These are phyloP conservation scores for Mormyrus proboscirostris DNA, from an alignment of 2,797 vertebrate genomes.

Conservation along the genomic window DNA sequence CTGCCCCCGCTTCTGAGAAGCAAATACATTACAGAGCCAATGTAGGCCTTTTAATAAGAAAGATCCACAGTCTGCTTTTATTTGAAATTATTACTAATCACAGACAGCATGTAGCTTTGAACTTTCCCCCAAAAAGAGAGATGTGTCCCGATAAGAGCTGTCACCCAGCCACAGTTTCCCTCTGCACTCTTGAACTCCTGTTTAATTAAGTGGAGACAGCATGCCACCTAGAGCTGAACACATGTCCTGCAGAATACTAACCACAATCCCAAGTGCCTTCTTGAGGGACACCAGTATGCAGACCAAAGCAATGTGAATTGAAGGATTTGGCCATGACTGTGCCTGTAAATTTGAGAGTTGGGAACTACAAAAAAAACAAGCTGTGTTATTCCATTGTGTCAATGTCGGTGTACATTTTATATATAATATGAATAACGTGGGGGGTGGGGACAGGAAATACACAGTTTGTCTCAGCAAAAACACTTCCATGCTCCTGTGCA, in stretches of 20 bases:
- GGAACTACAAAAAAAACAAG: not conserved
- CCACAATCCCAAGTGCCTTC: conserved; percentile 13
- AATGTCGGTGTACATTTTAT: conserved; percentile 5
- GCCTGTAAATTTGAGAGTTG: not conserved
- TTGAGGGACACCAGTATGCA: conserved; percentile 11
- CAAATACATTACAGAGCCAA: not conserved
- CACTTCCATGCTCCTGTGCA: not conserved
- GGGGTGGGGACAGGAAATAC: not conserved
- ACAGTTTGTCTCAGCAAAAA: not conserved
- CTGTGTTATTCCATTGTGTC: not conserved
- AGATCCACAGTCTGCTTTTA: not conserved
- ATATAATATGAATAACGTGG: not conserved
- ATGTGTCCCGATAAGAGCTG: not conserved
- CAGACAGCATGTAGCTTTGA: not conserved
- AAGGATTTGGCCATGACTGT: conserved; percentile 14
- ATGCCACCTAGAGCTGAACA: conserved; percentile 20
- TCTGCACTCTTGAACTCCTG: not conserved
- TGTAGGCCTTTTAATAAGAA: not conserved
- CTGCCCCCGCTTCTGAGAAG: not conserved
- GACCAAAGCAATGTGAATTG: conserved; percentile 16
- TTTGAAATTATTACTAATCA: not conserved
- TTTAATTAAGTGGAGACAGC: not conserved
- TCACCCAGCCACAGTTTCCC: not conserved
- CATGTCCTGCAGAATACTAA: conserved; percentile 6
- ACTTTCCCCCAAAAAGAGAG: not conserved